Evolutionary conservation across 1,140 invertebrate species (phyloP).

Genomic region (Lepidotrigona ventralis): DNA sequence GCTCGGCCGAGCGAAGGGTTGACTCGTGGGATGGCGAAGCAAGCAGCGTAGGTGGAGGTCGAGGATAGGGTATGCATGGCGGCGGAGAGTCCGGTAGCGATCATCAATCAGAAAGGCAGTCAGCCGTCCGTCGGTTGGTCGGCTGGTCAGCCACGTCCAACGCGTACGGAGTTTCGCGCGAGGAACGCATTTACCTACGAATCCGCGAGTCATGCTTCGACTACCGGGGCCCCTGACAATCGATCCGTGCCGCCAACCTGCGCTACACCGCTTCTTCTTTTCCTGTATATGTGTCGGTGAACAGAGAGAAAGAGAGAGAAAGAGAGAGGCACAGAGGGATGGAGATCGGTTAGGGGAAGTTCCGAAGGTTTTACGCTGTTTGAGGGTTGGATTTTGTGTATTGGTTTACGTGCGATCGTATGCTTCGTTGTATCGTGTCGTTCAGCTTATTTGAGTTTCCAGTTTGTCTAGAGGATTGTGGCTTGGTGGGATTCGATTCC

Average conservation of each 20-base stretch:
- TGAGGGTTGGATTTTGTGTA: not conserved
- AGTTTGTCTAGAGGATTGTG: not conserved
- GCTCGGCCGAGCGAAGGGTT: slow-evolving; percentile 47
- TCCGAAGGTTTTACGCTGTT: not conserved
- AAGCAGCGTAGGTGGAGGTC: slow-evolving; percentile 57
- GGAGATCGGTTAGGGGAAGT: not conserved
- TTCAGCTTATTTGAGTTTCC: not conserved
- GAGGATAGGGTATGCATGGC: slow-evolving; percentile 73
- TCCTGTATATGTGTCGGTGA: not conserved
- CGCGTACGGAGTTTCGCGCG: slow-evolving; percentile 63
- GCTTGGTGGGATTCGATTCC: not conserved
- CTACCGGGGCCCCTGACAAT: slow-evolving; percentile 59
- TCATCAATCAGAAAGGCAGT: slow-evolving; percentile 79
- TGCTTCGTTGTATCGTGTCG: not conserved
- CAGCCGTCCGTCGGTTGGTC: slow-evolving; percentile 76
- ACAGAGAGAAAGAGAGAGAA: not conserved
- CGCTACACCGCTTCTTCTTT: slow-evolving; percentile 50
- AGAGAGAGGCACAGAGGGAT: too few relatives aligned
- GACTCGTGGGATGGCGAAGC: slow-evolving; percentile 44
- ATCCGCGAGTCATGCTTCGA: slow-evolving; percentile 65
- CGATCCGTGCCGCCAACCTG: slow-evolving; percentile 54
- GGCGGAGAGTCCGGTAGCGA: slow-evolving; percentile 77
- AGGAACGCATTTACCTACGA: slow-evolving; percentile 62
- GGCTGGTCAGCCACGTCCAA: slow-evolving; percentile 69
- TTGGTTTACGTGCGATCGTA: not conserved